Conservation (phyloP, 37 sponge, comb jelly and placozoan species). For the Spongia lamella region DNA sequence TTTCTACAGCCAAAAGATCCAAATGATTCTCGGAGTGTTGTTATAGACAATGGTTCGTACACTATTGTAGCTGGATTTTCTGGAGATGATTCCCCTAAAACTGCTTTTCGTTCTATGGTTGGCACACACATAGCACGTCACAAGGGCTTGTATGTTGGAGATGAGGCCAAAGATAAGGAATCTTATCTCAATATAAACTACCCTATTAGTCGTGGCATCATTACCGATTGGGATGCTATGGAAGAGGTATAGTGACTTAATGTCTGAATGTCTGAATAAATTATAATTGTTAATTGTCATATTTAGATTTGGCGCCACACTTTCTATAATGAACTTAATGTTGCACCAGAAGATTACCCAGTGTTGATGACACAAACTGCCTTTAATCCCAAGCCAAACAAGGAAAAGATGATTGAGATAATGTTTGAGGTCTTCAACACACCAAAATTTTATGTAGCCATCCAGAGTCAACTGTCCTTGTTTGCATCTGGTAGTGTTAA, state of each 20-base stretch:
- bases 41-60: not conserved
- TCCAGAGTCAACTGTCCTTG: conserved; percentile 1
- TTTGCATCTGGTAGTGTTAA: not conserved
- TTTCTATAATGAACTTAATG: conserved; percentile 7
- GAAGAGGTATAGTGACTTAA: not conserved
- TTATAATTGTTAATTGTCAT: no score
- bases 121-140: not conserved
- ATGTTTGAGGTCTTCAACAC: conserved; percentile 9
- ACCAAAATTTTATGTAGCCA: not conserved
- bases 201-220: not conserved
- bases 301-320: not conserved
- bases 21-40: not conserved
- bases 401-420: conserved; percentile 4
- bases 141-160: not conserved
- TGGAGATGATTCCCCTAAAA: not conserved
- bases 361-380: conserved; percentile 7
- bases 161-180: not conserved
- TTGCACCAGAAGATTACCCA: not conserved
- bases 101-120: not conserved
- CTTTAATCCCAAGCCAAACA: not conserved
- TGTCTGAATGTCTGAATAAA: no score
- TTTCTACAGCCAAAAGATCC: no score
- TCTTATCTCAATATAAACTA: not conserved
- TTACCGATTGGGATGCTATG: not conserved
- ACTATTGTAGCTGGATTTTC: not conserved